Percentiles rank a stretch among this genome's conserved stretches.
phyloP scores from a whole-genome alignment of 2,113 vertebrate species.

The Anser cygnoides region DNA sequence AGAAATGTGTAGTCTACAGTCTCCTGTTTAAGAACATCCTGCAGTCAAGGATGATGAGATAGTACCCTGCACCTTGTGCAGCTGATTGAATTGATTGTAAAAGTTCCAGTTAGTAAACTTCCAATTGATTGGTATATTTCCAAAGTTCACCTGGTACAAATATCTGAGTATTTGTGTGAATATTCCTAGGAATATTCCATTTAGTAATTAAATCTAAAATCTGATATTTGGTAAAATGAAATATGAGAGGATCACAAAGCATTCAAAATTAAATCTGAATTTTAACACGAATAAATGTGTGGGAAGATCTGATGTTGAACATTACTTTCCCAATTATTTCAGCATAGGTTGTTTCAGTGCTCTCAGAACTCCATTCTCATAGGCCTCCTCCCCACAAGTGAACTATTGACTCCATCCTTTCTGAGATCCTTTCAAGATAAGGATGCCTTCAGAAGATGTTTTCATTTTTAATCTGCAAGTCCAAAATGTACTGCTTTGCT shows the following conservation, averaged over 20 bases:
- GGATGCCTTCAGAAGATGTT: background rate
- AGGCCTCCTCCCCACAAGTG: background rate
- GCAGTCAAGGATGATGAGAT: background rate
- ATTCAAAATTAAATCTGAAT: background rate
- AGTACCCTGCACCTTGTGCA: background rate
- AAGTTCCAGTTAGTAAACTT: background rate
- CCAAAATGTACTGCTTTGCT: background rate
- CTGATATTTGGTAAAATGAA: background rate
- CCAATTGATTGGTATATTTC: background rate
- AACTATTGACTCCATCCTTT: background rate
- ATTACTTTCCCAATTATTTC: background rate
- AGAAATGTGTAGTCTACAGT: background rate
- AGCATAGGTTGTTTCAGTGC: accelerated
- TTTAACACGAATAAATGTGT: background rate
- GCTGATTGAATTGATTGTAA: background rate
- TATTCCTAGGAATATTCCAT: background rate
- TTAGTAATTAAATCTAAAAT: background rate
- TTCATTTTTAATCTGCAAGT: background rate
- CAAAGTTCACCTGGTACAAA: background rate
- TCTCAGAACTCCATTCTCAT: background rate
- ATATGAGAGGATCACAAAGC: background rate
- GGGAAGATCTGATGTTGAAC: background rate
- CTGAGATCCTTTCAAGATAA: background rate
- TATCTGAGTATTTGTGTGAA: background rate
- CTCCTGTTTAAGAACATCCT: background rate